phyloP scores from a whole-genome alignment of 1,140 invertebrate species.

The Danaus melanippus region DNA sequence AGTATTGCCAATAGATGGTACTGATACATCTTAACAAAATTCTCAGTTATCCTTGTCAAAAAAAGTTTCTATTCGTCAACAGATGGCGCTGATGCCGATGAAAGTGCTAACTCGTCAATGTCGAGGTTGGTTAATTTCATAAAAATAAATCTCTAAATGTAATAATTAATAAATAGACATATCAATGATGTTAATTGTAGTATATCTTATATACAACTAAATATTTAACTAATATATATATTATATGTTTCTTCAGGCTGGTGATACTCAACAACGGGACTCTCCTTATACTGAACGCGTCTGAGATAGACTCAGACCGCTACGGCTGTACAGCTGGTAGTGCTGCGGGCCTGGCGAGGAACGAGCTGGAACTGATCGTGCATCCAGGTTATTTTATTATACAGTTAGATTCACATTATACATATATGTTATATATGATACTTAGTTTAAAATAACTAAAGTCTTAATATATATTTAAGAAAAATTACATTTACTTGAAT shows the following conservation, averaged over 20 bases:
- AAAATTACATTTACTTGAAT: no score
- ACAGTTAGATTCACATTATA: no score
- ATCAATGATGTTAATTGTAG: no score
- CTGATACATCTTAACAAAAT: slow-evolving; percentile 5
- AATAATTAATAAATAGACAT: no score
- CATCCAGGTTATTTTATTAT: no score
- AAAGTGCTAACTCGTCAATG: slow-evolving; percentile 29
- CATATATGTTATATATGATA: no score
- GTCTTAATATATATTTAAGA: no score
- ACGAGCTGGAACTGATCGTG: slow-evolving; percentile 86
- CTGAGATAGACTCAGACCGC: slow-evolving; percentile 84
- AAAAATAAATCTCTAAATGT: not conserved
- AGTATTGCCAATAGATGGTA: slow-evolving; percentile 21
- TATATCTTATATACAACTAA: slow-evolving; percentile 13
- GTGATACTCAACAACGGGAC: slow-evolving; percentile 87
- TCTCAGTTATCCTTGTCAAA: no score
- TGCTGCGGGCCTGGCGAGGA: slow-evolving; percentile 87
- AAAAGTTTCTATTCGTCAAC: slow-evolving; percentile 22
- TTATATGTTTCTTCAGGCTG: no score
- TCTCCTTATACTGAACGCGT: slow-evolving; percentile 83
- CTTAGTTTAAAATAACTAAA: no score
- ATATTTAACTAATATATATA: no score
- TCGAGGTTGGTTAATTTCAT: slow-evolving; percentile 35
- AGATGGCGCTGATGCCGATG: slow-evolving; percentile 32
- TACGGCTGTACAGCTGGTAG: slow-evolving; percentile 95